Evolutionary conservation across 2,113 vertebrate genomes (phyloP).

Genomic region (Brachypodius melanocephalos): DNA sequence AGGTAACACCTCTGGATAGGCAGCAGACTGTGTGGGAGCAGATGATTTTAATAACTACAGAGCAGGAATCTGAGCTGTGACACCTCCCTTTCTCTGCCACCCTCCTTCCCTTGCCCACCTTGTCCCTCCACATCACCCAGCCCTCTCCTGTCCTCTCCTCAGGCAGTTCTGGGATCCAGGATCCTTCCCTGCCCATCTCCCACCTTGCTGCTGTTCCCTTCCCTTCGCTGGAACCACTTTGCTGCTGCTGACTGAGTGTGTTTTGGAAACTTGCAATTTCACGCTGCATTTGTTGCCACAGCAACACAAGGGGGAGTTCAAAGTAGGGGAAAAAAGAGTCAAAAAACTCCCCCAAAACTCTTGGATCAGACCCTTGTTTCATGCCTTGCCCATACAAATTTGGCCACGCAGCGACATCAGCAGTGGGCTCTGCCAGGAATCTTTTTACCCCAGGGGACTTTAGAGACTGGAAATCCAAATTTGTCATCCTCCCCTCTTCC

Average conservation of each 20-base stretch:
- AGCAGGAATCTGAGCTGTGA: not conserved
- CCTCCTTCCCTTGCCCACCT: not conserved
- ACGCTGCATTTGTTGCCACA: conserved; percentile 31
- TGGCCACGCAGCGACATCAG: not conserved
- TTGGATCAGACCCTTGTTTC: not conserved
- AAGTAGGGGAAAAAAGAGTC: not conserved
- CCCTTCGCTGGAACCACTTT: not conserved
- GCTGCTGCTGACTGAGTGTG: not conserved
- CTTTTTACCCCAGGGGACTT: not conserved
- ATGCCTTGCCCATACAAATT: not conserved
- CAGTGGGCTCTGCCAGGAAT: not conserved
- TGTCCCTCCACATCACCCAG: too few relatives aligned
- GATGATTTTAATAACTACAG: not conserved
- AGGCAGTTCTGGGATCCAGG: not conserved
- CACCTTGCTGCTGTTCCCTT: not conserved
- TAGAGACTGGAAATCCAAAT: not conserved
- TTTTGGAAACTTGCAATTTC: conserved; percentile 61
- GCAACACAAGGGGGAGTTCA: not conserved
- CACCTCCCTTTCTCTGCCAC: not conserved
- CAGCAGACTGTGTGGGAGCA: not conserved
- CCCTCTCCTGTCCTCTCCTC: not conserved
- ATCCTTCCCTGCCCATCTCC: not conserved
- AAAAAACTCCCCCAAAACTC: not conserved
- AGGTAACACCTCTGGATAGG: not conserved
- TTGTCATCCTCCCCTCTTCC: not conserved